Percentiles rank a stretch among this genome's conserved stretches.
Conservation (phyloP, 2,888 invertebrate species). For the Lymantria monacha region DNA sequence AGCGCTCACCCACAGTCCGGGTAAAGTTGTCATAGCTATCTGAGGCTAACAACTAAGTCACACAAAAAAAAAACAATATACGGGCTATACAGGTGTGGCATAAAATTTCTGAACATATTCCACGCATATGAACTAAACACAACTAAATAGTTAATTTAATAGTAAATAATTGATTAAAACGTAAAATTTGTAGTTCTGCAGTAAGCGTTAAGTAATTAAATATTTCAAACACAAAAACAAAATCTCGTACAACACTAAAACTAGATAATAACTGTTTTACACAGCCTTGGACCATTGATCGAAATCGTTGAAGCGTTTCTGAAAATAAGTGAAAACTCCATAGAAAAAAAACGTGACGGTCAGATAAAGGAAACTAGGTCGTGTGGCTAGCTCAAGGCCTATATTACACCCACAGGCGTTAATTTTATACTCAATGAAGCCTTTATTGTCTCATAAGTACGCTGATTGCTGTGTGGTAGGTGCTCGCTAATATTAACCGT, state of each 20-base stretch:
- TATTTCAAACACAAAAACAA: neutral
- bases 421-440: constrained; percentile 57
- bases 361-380: constrained; percentile 35
- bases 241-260: neutral
- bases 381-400: constrained; percentile 28
- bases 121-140: too few species aligned
- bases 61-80: too few species aligned
- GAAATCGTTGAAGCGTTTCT: constrained; percentile 11
- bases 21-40: too few species aligned
- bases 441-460: constrained; percentile 51
- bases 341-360: constrained; percentile 16
- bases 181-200: too few species aligned
- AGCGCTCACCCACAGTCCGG: too few species aligned
- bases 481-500: constrained; percentile 11
- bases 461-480: constrained; percentile 27
- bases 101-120: too few species aligned
- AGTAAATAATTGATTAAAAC: too few species aligned
- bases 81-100: too few species aligned
- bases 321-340: constrained; percentile 14
- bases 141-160: too few species aligned
- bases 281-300: constrained; percentile 14
- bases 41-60: too few species aligned
- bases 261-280: constrained; percentile 5
- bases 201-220: too few species aligned
- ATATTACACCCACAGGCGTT: constrained; percentile 45